Evolutionary conservation across 2,888 invertebrate species (phyloP).

Genomic region (Heliconius cydno): DNA sequence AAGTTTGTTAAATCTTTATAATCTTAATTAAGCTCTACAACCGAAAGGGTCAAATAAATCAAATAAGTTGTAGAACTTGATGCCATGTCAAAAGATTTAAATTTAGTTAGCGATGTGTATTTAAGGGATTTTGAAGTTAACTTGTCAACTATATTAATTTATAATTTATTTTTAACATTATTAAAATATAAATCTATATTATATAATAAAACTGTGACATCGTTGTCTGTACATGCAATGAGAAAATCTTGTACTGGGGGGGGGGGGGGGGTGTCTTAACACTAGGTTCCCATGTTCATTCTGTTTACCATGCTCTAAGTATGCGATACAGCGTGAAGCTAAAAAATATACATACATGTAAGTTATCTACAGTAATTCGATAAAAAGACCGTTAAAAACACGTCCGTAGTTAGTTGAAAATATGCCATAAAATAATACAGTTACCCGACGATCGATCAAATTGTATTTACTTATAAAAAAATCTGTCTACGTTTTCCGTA

Average conservation of each 20-base stretch:
- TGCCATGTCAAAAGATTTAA: slow-evolving; percentile 6
- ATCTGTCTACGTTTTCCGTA: too few species aligned
- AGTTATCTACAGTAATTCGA: not conserved
- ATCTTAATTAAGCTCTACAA: not conserved
- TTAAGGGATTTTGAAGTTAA: not conserved
- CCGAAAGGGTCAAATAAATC: not conserved
- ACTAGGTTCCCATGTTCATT: not conserved
- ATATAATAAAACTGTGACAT: too few species aligned
- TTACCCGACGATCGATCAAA: not conserved
- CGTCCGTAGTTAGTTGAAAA: not conserved
- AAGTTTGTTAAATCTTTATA: not conserved
- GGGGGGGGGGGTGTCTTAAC: not conserved
- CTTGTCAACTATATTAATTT: not conserved
- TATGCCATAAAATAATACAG: not conserved
- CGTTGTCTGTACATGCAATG: too few species aligned
- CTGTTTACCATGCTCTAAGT: not conserved
- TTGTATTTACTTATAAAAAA: not conserved
- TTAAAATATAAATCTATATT: too few species aligned
- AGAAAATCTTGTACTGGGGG: too few species aligned
- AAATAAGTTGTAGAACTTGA: slow-evolving; percentile 3
- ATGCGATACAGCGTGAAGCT: not conserved
- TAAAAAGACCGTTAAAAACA: slow-evolving; percentile 4
- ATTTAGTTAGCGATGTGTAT: not conserved
- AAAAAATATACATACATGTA: not conserved
- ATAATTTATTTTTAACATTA: not conserved